These are phyloP conservation scores for Triplophysa siluroides DNA, from an alignment of 2,113 vertebrate species.

Conservation along the genomic window DNA sequence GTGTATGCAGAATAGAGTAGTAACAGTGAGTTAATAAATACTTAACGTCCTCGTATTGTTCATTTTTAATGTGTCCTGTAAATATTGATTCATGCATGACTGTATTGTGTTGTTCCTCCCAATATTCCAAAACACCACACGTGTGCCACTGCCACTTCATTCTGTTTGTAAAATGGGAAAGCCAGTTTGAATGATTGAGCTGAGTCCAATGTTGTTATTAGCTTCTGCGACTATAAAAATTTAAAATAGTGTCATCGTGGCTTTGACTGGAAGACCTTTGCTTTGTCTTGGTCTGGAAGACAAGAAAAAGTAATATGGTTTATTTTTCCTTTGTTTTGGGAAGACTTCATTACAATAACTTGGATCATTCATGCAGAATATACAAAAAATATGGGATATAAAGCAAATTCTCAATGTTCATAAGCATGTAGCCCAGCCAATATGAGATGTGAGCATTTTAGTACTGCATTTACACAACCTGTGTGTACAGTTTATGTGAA, in stretches of 20 bases:
- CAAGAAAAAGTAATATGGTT: slow-evolving; percentile 54
- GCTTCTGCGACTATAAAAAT: slow-evolving; percentile 62
- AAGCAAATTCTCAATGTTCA: slow-evolving; percentile 43
- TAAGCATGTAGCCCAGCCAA: slow-evolving; percentile 50
- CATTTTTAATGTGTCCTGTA: slow-evolving; percentile 71
- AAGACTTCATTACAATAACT: slow-evolving; percentile 70
- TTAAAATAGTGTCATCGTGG: slow-evolving; percentile 78
- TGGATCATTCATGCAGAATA: slow-evolving; percentile 68
- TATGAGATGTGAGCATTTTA: slow-evolving; percentile 47
- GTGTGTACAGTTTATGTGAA: slow-evolving; percentile 35
- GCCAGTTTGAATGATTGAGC: slow-evolving; percentile 30
- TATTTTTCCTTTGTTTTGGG: slow-evolving; percentile 59
- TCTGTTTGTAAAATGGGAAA: slow-evolving; percentile 26
- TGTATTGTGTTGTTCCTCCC: slow-evolving; percentile 51
- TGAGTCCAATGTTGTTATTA: slow-evolving; percentile 33
- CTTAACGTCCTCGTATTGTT: slow-evolving; percentile 50
- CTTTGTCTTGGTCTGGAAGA: slow-evolving; percentile 70
- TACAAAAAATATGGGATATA: slow-evolving; percentile 48
- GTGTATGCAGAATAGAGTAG: slow-evolving; percentile 56
- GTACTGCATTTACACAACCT: slow-evolving; percentile 14
- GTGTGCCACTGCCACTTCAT: slow-evolving; percentile 19
- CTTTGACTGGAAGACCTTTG: slow-evolving; percentile 77
- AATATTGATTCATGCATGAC: slow-evolving; percentile 79
- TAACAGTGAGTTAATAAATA: slow-evolving; percentile 69
- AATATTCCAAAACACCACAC: slow-evolving; percentile 9